Base-by-base conservation (phyloP, 1,140 invertebrate genomes). In the Zophobas morio region DNA sequence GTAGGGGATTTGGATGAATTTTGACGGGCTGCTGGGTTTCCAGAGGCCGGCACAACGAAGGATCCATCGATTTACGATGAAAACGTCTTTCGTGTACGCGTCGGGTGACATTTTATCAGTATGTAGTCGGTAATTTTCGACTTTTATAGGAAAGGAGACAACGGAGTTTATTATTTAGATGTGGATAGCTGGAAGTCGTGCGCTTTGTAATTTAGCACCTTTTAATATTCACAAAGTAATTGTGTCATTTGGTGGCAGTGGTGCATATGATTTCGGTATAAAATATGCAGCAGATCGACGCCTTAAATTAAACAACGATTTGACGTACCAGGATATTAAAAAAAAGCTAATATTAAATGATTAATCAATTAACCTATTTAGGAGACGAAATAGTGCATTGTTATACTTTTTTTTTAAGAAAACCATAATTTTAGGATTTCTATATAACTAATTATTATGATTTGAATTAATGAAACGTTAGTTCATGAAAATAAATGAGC, bases 21-120 rank as follows among this genome's bases (percentile, higher is more conserved):
- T 73, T 35, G 80, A 79, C 36, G 56, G 49, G 34, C 5, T 81
- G 20, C 80, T 76, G 4, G 82, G 82, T 39, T 36, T 57, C 84
- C 82, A 84, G 6, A 84, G 56, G 20, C 84, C 84, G 1, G 82
- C 84, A 78, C 77, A 81, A 76, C 49, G 66, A 20, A 84, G 56
- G 32, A 84, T 80, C 82, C 81, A 83, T 32, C 81, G 81, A 72
- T 83, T 83, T n/a, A 80, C 70, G 1, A 75, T 42, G 66, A 83
- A 83, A 42, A 81, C 81, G 71, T 82, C 80, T 49, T 79, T 42
- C 5, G 56, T 74, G 47, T 71, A 77, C 35, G 53, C 57, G 35
- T 47, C 37, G 0, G 49, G 2, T 39, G 53, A 56, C 34, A 42
- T 60, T 60, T 37, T 2, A 20, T 2, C 49, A 37, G 34, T 60